Evolutionary conservation across 2,797 vertebrate species (phyloP).

Genomic region (Hylomyscus alleni): DNA sequence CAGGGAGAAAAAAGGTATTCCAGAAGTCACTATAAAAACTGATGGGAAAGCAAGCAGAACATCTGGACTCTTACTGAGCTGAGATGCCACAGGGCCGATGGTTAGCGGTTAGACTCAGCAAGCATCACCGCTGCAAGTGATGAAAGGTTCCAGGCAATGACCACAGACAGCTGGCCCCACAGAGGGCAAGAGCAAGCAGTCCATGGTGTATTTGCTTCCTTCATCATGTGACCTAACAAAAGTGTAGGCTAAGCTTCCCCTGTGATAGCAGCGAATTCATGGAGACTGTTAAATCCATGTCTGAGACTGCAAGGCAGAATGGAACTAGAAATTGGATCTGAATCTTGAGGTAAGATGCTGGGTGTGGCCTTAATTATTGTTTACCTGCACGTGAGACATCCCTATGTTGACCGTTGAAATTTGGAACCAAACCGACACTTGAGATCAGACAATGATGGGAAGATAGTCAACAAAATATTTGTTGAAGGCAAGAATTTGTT

Average conservation of each 20-base stretch:
- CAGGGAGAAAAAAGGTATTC: background rate
- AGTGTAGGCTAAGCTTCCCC: background rate
- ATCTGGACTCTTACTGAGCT: background rate
- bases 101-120: background rate
- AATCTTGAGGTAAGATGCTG: slow-evolving; percentile 7
- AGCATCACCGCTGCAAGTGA: background rate
- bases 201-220: background rate
- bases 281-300: background rate
- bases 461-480: background rate
- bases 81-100: background rate
- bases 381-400: background rate
- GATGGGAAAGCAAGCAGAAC: background rate
- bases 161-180: background rate
- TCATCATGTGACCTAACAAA: background rate
- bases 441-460: background rate
- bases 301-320: slow-evolving; percentile 8
- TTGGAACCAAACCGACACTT: background rate
- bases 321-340: background rate
- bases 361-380: background rate
- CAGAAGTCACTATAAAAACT: background rate
- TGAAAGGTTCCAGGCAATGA: background rate
- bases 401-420: background rate
- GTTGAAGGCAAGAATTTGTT: slow-evolving; percentile 10
- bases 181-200: background rate
- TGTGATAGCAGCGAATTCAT: slow-evolving; percentile 26